Evolutionary conservation across 2,113 vertebrate species (phyloP).

Genomic region (Cynopterus brachyotis): DNA sequence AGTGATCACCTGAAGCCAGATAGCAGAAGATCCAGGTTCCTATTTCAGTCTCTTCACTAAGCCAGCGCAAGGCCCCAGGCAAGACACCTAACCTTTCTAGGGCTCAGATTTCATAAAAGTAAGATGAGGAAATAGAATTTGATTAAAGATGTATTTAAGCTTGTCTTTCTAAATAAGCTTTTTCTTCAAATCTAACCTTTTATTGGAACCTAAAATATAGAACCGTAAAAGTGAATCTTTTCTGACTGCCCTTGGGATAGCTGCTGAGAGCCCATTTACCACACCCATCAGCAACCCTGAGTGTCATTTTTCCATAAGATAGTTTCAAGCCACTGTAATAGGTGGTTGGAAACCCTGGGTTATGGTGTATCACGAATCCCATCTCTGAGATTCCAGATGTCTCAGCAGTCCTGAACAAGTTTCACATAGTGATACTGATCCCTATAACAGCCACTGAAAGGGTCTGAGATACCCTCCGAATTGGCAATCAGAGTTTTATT

Average conservation of each 20-base stretch:
- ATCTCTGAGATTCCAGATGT: neutral
- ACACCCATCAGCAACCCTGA: neutral
- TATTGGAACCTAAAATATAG: neutral
- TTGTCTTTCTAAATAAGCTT: neutral
- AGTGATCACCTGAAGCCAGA: neutral
- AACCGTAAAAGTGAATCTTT: neutral
- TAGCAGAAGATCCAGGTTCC: neutral
- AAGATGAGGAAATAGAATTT: neutral
- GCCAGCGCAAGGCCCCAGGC: neutral
- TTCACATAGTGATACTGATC: neutral
- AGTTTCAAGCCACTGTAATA: neutral
- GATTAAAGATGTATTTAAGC: neutral
- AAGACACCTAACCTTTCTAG: neutral
- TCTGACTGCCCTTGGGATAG: neutral
- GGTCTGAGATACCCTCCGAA: neutral
- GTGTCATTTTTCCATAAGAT: neutral
- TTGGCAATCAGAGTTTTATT: neutral
- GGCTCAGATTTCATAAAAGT: neutral
- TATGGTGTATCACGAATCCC: neutral
- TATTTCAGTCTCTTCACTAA: neutral
- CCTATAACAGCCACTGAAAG: neutral
- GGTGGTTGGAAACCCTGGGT: neutral
- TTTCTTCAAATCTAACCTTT: neutral
- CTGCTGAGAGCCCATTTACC: neutral
- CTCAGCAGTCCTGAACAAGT: neutral